Percentiles rank a stretch among this genome's conserved stretches.
Conservation (phyloP, 37 sponge, comb jelly and placozoan species). For the Chondrilla cf. caribensis region DNA sequence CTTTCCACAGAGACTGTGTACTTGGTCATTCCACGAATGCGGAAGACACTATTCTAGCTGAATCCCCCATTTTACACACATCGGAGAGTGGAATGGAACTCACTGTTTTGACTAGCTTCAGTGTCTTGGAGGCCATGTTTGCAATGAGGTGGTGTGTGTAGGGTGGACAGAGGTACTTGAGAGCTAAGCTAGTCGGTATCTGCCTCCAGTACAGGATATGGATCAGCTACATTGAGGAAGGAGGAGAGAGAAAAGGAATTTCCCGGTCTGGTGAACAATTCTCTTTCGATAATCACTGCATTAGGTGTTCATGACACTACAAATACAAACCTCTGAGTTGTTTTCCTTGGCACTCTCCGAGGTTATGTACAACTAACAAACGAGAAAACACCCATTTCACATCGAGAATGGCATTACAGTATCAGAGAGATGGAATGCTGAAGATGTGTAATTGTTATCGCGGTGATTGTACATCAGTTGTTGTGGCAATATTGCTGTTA, state of each 20-base stretch:
- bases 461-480: no score
- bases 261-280: no score
- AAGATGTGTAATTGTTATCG: no score
- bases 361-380: constrained; percentile 13
- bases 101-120: constrained; percentile 61
- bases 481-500: no score
- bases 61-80: no score
- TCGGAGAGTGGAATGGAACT: no score
- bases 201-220: constrained; percentile 81
- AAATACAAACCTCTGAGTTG: constrained; percentile 23
- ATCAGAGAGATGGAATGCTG: no score
- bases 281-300: no score
- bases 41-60: no score
- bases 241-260: background rate
- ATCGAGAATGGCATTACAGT: background rate
- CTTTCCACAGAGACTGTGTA: no score
- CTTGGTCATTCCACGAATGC: no score
- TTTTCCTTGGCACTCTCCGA: constrained; percentile 21
- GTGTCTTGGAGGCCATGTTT: constrained; percentile 71
- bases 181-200: constrained; percentile 56
- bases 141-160: constrained; percentile 75
- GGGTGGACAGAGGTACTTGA: constrained; percentile 63
- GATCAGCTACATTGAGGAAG: constrained; percentile 38
- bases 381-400: background rate
- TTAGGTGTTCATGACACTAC: no score